A percentile compares a stretch with the other conserved stretches of the same genome.
Evolutionary conservation across 2,888 invertebrate species (phyloP).

Genomic region (Tuta absoluta): DNA sequence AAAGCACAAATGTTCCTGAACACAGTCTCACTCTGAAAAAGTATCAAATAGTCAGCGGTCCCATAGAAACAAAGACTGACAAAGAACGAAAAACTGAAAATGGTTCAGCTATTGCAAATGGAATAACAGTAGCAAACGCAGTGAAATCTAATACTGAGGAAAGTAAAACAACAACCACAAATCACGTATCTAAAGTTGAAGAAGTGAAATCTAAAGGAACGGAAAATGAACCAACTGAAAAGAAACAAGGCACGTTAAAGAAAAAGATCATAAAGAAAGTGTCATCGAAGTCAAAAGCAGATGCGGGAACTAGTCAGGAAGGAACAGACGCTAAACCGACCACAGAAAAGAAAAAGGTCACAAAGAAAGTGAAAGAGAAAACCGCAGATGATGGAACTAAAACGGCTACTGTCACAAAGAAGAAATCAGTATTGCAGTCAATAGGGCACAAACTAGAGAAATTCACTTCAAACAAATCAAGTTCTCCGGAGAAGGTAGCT

Average conservation of each 20-base stretch:
- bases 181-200: conserved; percentile 51
- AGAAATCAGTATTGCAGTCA: conserved; percentile 86
- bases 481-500: conserved; percentile 73
- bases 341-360: conserved; percentile 69
- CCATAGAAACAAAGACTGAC: conserved; percentile 46
- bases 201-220: conserved; percentile 48
- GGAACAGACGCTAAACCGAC: conserved; percentile 53
- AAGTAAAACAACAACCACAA: conserved; percentile 51
- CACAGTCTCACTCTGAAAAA: conserved; percentile 61
- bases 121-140: conserved; percentile 48
- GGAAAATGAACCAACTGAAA: conserved; percentile 58
- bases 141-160: conserved; percentile 46
- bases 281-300: conserved; percentile 73
- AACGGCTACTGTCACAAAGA: conserved; percentile 68
- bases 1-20: conserved; percentile 40
- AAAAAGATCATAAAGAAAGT: conserved; percentile 75
- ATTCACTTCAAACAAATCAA: conserved; percentile 78
- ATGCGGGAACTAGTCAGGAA: conserved; percentile 56
- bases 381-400: conserved; percentile 56
- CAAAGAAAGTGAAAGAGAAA: conserved; percentile 71
- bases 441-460: conserved; percentile 90
- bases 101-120: conserved; percentile 50
- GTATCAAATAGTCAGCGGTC: conserved; percentile 57
- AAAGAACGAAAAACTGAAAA: conserved; percentile 51
- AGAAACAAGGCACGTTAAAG: conserved; percentile 65